These are phyloP conservation scores for Oenanthe melanoleuca DNA, from an alignment of 2,113 vertebrate species.

Conservation along the genomic window DNA sequence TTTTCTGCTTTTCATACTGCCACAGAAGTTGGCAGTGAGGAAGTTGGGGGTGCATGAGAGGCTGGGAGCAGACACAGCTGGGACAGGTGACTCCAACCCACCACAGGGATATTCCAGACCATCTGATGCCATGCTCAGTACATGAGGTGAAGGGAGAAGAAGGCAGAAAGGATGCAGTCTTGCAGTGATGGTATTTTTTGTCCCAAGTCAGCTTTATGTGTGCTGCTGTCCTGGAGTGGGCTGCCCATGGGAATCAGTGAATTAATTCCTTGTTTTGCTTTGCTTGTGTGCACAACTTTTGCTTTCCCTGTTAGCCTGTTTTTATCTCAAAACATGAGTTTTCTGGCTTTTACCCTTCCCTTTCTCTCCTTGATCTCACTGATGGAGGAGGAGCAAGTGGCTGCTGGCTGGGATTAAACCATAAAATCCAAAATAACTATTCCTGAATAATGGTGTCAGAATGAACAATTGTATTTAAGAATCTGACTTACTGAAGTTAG, in stretches of 20 bases:
- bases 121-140: fast-evolving
- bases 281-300: neutral
- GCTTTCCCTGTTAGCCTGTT: neutral
- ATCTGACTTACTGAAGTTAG: neutral
- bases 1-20: fast-evolving
- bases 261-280: neutral
- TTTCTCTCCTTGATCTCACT: neutral
- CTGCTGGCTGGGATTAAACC: neutral
- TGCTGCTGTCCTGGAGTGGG: neutral
- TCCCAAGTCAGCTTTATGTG: neutral
- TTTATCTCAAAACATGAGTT: neutral
- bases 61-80: neutral
- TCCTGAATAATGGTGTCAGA: neutral
- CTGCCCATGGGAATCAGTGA: neutral
- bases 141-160: neutral
- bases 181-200: neutral
- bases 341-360: neutral
- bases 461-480: neutral
- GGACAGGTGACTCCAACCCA: neutral
- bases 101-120: neutral
- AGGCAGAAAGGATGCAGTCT: neutral
- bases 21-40: fast-evolving
- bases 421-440: neutral
- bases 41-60: fast-evolving
- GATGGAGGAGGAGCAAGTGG: fast-evolving